Evolutionary conservation across 1,140 invertebrate genomes (phyloP), one percentile per base, ranked within the genome.

Genomic region (Thaumetopoea pityocampa): DNA sequence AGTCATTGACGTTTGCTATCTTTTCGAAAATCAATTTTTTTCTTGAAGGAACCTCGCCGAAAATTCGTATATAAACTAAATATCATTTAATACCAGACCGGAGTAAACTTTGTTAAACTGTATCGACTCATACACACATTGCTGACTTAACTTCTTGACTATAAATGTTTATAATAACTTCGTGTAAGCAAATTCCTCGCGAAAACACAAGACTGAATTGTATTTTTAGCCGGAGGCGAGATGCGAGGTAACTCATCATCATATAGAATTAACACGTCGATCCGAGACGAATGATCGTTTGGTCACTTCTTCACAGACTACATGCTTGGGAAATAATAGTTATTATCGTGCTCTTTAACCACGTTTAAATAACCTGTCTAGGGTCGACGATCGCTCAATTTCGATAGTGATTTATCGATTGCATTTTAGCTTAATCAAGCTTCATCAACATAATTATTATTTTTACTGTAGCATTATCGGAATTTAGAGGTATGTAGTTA

Each of bases 401-500:
- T 43, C n/a, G 8, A 8, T 16, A 10, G 48, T 61, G 58, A 61
- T 53, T 45, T 45, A 57, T 61, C 24, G 43, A 48, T 46, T 35
- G 40, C 33, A 42, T 52, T 44, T 49, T 15, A 51, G 57, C 36
- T 48, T 53, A 18, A 46, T 36, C 32, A 30, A 24, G 14, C 24
- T 45, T 38, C 43, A 61, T 56, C 35, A 37, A 57, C 49, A 50
- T 57, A 43, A 19, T 8, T n/a, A 18, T 16, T 33, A 44, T 50
- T 47, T 48, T 34, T 36, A 42, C 40, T 32, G 26, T 40, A 19
- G 3, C 5, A 15, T 18, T n/a, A n/a, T n/a, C n/a, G n/a, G n/a
- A n/a, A n/a, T n/a, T n/a, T n/a, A n/a, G n/a, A n/a, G n/a, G n/a
- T n/a, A n/a, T n/a, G n/a, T n/a, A n/a, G n/a, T n/a, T n/a, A n/a